Percentiles rank a stretch among this genome's conserved stretches.
Evolutionary conservation across 2,888 invertebrate species (phyloP).

Genomic region (Myathropa florea): DNA sequence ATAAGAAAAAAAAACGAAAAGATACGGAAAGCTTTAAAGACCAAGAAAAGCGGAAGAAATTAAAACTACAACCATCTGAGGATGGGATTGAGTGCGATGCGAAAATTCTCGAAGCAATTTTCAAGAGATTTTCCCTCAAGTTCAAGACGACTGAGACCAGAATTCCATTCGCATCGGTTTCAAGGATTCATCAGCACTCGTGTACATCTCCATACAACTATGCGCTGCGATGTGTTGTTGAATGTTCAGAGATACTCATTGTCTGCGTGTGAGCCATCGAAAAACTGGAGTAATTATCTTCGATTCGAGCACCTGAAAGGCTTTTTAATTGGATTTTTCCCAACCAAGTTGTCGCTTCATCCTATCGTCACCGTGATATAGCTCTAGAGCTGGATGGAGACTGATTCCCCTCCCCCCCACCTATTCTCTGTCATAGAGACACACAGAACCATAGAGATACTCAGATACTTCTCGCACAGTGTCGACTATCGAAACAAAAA

Average conservation of each 20-base stretch:
- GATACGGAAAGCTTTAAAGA: slow-evolving; percentile 1
- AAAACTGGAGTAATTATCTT: slow-evolving; percentile 72
- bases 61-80: slow-evolving; percentile 44
- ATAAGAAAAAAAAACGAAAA: background rate
- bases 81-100: slow-evolving; percentile 3
- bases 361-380: background rate
- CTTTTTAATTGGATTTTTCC: slow-evolving; percentile 73
- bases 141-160: slow-evolving; percentile 30
- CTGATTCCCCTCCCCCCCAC: background rate
- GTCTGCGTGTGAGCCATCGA: slow-evolving; percentile 34
- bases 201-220: background rate
- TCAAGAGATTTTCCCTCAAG: slow-evolving; percentile 51
- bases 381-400: background rate
- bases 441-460: background rate
- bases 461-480: background rate
- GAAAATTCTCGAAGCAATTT: slow-evolving; percentile 46
- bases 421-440: slow-evolving; percentile 10
- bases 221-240: background rate
- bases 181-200: background rate
- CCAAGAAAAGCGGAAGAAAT: slow-evolving; percentile 48
- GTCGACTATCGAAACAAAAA: background rate
- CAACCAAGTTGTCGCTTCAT: slow-evolving; percentile 67
- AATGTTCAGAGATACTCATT: slow-evolving; percentile 16
- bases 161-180: slow-evolving; percentile 16
- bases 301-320: slow-evolving; percentile 71